Evolutionary conservation across 2,888 invertebrate species (phyloP), one percentile per base, ranked within the genome.

Genomic region (Drosophila rellima): DNA sequence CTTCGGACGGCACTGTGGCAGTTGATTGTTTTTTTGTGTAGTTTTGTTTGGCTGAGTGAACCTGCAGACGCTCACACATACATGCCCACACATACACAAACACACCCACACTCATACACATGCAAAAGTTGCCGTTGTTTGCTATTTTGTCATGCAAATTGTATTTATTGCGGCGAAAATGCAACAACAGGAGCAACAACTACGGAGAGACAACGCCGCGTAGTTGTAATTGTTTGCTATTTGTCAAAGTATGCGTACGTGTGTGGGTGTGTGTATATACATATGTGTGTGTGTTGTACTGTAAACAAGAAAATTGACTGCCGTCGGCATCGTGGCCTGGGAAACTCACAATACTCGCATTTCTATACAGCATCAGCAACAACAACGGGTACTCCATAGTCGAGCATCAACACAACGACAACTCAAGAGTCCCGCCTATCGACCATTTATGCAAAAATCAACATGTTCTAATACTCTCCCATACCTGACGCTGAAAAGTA

Each of bases 111-210:
- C 35, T n/a, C 26, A 33, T 40, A 40, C 45, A 33, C 56, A 63
- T 61, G 79, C 61, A 70, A 70, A 78, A 85, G 80, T 74, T 82
- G 78, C 60, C 74, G 83, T 82, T 88, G 88, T 86, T 85, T 85
- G 85, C 88, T 88, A 85, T 85, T 85, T 88, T 85, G 85, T 88
- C 85, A 85, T 85, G 85, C 85, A 85, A 85, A 85, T 85, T 85
- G 86, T 88, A 85, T 85, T 85, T 85, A 85, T 85, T 85, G 85
- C 85, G 88, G 81, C 88, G 77, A 79, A 81, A 83, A 70, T 74
- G 68, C 79, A 84, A 77, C 70, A 74, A 64, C 68, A 68, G 54
- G 37, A 78, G 67, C 78, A 84, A 77, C 70, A 74, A 64, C 70
- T 51, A 69, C 73, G 59, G 54, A 70, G 52, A 78, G 75, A 80